phyloP scores from a whole-genome alignment of 2,888 invertebrate genomes.

The Orthonychiurus folsomi region DNA sequence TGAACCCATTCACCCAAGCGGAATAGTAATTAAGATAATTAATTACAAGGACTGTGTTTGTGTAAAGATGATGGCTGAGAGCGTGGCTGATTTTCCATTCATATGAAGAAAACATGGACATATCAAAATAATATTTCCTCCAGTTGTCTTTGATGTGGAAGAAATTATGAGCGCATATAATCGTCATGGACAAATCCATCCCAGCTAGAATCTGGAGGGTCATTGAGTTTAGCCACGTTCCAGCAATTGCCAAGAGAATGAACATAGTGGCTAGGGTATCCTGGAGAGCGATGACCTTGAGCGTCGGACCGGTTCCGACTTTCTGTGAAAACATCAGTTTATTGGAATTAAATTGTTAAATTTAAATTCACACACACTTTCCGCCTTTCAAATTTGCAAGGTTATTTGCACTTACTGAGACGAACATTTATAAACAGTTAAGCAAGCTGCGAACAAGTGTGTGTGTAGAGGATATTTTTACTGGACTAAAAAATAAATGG shows the following conservation, averaged over 20 bases:
- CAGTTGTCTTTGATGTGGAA: slow-evolving; percentile 41
- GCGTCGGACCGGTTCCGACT: slow-evolving; percentile 37
- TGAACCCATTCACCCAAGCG: too few species aligned
- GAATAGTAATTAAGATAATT: too few species aligned
- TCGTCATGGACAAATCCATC: slow-evolving; percentile 33
- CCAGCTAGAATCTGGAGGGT: slow-evolving; percentile 34
- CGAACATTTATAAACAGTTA: too few species aligned
- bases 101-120: slow-evolving; percentile 39
- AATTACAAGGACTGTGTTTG: slow-evolving; percentile 41
- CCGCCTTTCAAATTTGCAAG: too few species aligned
- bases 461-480: too few species aligned
- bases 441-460: too few species aligned
- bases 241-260: slow-evolving; percentile 25
- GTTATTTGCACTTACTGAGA: too few species aligned
- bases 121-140: slow-evolving; percentile 41
- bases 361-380: not conserved
- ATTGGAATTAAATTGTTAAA: too few species aligned
- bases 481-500: not conserved
- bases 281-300: slow-evolving; percentile 28
- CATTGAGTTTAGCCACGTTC: slow-evolving; percentile 25
- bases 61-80: slow-evolving; percentile 41
- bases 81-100: slow-evolving; percentile 42
- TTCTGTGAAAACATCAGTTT: too few species aligned
- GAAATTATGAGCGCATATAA: slow-evolving; percentile 42
- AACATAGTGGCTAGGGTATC: slow-evolving; percentile 35